Conservation (phyloP, 2,113 vertebrate genomes). For the Naja naja region DNA sequence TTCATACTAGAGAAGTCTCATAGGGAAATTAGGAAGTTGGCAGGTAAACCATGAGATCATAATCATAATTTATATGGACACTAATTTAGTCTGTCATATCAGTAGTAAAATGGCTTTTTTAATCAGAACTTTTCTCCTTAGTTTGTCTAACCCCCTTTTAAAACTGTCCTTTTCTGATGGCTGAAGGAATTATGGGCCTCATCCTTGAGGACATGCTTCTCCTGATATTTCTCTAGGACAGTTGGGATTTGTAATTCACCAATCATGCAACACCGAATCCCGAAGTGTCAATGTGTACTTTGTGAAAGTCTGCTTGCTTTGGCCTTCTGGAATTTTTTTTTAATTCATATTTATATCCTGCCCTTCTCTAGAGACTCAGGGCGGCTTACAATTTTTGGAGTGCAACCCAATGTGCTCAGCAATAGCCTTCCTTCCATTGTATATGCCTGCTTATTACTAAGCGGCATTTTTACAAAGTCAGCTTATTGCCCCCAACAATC, state of each 20-base stretch:
- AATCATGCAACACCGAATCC: neutral
- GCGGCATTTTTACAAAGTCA: no score
- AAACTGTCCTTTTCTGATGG: neutral
- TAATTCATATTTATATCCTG: no score
- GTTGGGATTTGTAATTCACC: neutral
- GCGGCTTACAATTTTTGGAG: no score
- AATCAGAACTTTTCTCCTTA: neutral
- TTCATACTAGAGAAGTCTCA: neutral
- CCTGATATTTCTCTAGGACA: neutral
- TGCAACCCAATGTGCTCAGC: no score
- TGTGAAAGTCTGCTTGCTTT: neutral
- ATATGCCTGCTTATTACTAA: no score
- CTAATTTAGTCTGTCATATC: neutral
- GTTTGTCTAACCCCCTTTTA: neutral
- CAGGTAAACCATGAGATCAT: neutral
- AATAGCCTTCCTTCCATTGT: no score
- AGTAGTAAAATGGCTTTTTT: neutral
- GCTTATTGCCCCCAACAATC: no score
- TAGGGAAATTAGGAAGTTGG: neutral
- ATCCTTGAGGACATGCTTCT: neutral
- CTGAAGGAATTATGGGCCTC: neutral
- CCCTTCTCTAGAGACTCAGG: no score
- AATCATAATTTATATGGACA: neutral
- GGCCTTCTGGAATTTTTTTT: neutral
- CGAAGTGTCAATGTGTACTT: neutral